A percentile compares a stretch with the other conserved stretches of the same genome.
Conservation (phyloP, 2,888 invertebrate genomes). For the Prionchulus punctatus region DNA sequence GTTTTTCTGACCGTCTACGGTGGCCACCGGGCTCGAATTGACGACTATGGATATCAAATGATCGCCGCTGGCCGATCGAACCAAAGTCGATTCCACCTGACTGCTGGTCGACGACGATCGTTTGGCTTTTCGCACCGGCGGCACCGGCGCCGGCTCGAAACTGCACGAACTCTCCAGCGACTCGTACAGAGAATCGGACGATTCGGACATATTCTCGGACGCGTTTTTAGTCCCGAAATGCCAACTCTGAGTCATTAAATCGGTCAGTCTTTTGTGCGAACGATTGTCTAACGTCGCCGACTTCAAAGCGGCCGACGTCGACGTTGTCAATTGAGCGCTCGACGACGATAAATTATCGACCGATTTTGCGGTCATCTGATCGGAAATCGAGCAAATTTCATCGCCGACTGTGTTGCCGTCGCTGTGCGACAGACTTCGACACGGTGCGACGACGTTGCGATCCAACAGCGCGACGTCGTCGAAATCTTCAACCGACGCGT, state of each 20-base stretch:
- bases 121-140: too few relatives aligned
- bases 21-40: too few relatives aligned
- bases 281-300: too few relatives aligned
- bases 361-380: not conserved
- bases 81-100: too few relatives aligned
- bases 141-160: not conserved
- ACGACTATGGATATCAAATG: too few relatives aligned
- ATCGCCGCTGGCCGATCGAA: not conserved
- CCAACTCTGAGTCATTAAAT: too few relatives aligned
- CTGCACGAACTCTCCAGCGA: not conserved
- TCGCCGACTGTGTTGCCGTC: not conserved
- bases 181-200: not conserved
- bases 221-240: not conserved
- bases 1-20: not conserved
- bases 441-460: not conserved
- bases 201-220: not conserved
- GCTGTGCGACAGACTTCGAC: not conserved
- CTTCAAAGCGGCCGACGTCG: too few relatives aligned
- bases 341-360: not conserved
- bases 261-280: too few relatives aligned
- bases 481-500: not conserved
- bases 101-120: too few relatives aligned
- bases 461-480: too few relatives aligned
- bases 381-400: not conserved
- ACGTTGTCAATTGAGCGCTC: too few relatives aligned